phyloP scores from a whole-genome alignment of 2,888 invertebrate genomes.

The Heliconius ismenius region DNA sequence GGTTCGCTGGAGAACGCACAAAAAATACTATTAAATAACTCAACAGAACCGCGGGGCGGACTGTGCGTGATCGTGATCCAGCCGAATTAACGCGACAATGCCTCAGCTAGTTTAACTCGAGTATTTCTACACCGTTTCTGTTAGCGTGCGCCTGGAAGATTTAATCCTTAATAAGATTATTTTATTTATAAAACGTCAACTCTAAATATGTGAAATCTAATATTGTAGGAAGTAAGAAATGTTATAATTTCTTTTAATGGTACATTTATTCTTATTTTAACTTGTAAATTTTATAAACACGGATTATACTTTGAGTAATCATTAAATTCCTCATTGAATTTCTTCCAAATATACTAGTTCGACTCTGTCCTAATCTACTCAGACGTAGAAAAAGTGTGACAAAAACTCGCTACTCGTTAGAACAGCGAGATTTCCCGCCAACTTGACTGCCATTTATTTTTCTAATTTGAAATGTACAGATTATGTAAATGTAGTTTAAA shows the following conservation, averaged over 20 bases:
- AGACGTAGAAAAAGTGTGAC: constrained; percentile 62
- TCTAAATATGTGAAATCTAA: constrained; percentile 29
- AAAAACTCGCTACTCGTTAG: constrained; percentile 59
- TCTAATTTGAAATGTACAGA: constrained; percentile 38
- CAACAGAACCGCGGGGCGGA: constrained; percentile 76
- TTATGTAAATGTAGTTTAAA: background rate
- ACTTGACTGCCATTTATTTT: constrained; percentile 60
- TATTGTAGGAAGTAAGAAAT: constrained; percentile 19
- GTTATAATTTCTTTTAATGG: background rate
- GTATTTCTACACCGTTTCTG: constrained; percentile 53
- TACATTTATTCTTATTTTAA: no score
- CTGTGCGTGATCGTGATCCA: constrained; percentile 74
- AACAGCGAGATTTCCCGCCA: constrained; percentile 67
- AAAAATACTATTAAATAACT: constrained; percentile 81
- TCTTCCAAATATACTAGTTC: constrained; percentile 48
- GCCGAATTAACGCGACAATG: constrained; percentile 75
- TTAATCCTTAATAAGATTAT: constrained; percentile 47
- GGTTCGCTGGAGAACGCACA: constrained; percentile 77
- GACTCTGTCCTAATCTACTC: constrained; percentile 66
- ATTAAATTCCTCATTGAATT: no score
- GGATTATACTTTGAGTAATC: no score
- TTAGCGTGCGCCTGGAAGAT: constrained; percentile 53
- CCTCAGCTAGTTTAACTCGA: constrained; percentile 57
- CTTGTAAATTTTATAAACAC: no score
- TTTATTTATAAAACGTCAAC: constrained; percentile 41